Base-by-base conservation (phyloP, 2,797 vertebrate species). In the Sebastes oblongus region DNA sequence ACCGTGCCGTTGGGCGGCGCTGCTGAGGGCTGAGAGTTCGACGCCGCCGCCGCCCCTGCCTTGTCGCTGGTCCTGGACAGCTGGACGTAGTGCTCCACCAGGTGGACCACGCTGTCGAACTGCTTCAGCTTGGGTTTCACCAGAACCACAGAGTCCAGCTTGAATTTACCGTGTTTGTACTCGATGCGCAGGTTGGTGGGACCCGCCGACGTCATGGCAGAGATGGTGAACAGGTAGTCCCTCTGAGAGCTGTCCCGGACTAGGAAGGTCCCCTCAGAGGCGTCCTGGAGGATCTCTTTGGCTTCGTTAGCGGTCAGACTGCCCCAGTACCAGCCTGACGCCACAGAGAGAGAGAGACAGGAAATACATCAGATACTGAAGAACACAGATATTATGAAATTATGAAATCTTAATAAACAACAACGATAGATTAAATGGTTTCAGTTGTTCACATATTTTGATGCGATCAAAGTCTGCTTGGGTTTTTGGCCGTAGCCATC, bases 281-380 rank as follows among this genome's bases (percentile, higher is more conserved):
- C 94, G 77, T 98, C 96, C 93, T 96, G 97, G 27, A 99, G 95
- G 90, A 97, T 96, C 89, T 97, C 97, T 90, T 97, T 98, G 91
- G 98, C 98, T 95, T 98, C 97, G 54, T 96, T 96, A 66, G 98
- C 97, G 6, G 96, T 97, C 94, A 99, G 96, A 81, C 94, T 95
- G 81, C 98, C 98, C 98, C 98, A 99, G 92, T 99, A 99, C 98
- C 98, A 99, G 65, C 98, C 98, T 99, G 93, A 10, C 4, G 8
- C 25, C 65, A 66, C 4, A 70, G 16, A 72, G 25, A 78, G 72
- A 46, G 27, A 52, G 2, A 66, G 4, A 34, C 22, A 13, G 8
- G 32, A 59, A 42, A 42, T 14, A 42, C 39, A 42, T 42, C 39
- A 42, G 13, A 42, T 14, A 42, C 39, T 42, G 39, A 42, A 42